Base-by-base conservation (phyloP, 2,888 invertebrate species). In the Phalera bucephala region DNA sequence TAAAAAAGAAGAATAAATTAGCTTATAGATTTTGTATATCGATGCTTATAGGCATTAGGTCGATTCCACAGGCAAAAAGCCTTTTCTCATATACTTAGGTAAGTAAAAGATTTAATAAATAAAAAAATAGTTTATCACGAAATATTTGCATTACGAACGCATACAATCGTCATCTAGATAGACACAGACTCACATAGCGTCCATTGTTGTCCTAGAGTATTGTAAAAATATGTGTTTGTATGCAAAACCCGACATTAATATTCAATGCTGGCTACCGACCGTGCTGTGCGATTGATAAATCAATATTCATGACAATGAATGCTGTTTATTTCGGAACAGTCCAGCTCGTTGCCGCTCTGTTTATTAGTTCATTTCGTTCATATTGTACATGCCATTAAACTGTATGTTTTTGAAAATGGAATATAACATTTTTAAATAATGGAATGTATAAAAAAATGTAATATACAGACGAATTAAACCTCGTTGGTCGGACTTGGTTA, bases 211-310 rank as follows among this genome's bases (percentile, higher is more conserved):
- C 46, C 54, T 50, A 53, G 49, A 45, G 61, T 65, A 53, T 64
- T 62, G 68, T 63, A 72, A 74, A 75, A 77, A 76, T 75, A 68
- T 76, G 72, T 73, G 76, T 85, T 84, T 86, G 83, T 85, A 86
- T 87, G 86, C 82, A 80, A 87, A 86, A 77, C 48, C 35, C 37
- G 43, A 43, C 51, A 76, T 85, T 80, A 71, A 64, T 78, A 86
- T 84, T 79, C 84, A 57, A 56, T 52, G 45, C 40, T 29, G 47
- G 55, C 46, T 34, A 35, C 45, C 44, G 41, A 50, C 45, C 47
- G 59, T 43, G 52, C 55, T 54, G 49, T 36, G 26, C 40, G 36
- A 59, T 59, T 62, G 57, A 56, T 64, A 65, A 64, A 77, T 82
- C 79, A 82, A 83, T 82, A 82, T 80, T 76, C 80, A 81, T 73